These are phyloP conservation scores for Lacanobia oleracea DNA, from an alignment of 2,888 invertebrate genomes.

Conservation along the genomic window DNA sequence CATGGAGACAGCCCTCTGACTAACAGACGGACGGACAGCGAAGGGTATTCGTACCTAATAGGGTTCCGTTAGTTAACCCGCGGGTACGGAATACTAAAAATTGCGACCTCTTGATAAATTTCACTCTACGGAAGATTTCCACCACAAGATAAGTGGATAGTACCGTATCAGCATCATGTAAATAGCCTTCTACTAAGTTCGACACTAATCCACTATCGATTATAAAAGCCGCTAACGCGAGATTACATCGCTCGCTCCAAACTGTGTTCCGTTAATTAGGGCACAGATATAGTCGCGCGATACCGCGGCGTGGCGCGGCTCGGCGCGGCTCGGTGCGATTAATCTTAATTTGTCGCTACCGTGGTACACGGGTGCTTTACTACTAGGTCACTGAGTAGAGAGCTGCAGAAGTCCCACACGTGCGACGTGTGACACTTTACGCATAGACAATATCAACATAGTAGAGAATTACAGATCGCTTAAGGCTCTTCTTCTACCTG, in stretches of 20 bases:
- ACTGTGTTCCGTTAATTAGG: constrained; percentile 77
- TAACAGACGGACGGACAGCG: no score
- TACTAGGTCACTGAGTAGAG: background rate
- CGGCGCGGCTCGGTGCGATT: constrained; percentile 69
- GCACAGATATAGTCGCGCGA: constrained; percentile 73
- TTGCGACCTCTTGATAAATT: background rate
- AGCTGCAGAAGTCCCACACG: constrained; percentile 3
- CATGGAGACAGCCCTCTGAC: no score
- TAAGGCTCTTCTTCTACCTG: no score
- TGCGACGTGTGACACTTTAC: no score
- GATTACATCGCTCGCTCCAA: constrained; percentile 60
- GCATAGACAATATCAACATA: background rate
- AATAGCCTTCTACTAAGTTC: constrained; percentile 22
- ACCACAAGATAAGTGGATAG: background rate
- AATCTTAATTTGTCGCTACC: constrained; percentile 74
- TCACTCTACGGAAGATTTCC: background rate
- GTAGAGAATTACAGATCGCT: no score
- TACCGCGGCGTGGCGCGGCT: constrained; percentile 52
- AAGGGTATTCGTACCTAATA: background rate
- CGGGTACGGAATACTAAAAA: no score
- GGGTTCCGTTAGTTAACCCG: no score
- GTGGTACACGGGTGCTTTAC: constrained; percentile 47
- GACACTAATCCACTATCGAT: constrained; percentile 44
- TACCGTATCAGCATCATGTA: constrained; percentile 8
- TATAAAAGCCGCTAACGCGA: constrained; percentile 37